phyloP scores from a whole-genome alignment of 2,888 invertebrate genomes.

The Orthosia incerta region DNA sequence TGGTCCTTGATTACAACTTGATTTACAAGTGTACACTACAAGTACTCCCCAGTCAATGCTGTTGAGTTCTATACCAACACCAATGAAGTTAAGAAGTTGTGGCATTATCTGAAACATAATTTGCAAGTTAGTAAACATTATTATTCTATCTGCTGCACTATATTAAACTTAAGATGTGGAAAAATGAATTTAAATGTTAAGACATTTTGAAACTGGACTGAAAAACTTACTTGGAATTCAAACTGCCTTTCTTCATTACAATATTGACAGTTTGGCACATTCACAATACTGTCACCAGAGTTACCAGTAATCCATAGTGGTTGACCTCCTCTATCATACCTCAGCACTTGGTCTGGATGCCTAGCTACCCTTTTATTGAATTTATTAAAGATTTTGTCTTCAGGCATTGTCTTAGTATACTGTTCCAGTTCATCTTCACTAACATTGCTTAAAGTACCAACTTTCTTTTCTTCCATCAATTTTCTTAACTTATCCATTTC shows the following conservation, averaged over 20 bases:
- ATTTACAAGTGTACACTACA: conserved; percentile 95
- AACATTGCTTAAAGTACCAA: conserved; percentile 92
- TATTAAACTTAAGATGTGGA: background rate
- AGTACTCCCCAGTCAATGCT: conserved; percentile 98
- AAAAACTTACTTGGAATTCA: conserved; percentile 95
- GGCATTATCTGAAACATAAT: conserved; percentile 94
- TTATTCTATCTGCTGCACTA: background rate
- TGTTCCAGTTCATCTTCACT: conserved; percentile 93
- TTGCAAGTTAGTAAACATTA: background rate
- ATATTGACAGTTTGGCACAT: conserved; percentile 93
- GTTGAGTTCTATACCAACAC: conserved; percentile 91
- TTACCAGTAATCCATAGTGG: conserved; percentile 96
- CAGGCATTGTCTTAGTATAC: conserved; percentile 91
- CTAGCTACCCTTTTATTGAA: conserved; percentile 93
- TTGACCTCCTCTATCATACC: conserved; percentile 94
- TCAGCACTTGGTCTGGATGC: conserved; percentile 95
- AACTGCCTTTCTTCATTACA: conserved; percentile 95
- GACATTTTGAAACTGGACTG: background rate
- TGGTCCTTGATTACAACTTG: conserved; percentile 93
- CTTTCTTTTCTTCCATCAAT: conserved; percentile 90
- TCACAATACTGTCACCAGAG: conserved; percentile 75
- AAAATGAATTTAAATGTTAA: background rate
- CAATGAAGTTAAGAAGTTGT: conserved; percentile 93
- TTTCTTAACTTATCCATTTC: conserved; percentile 86
- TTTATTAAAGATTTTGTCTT: conserved; percentile 94